A percentile compares a stretch with the other conserved stretches of the same genome.
Evolutionary conservation across 2,113 vertebrate genomes (phyloP).

Genomic region (Equus przewalskii): DNA sequence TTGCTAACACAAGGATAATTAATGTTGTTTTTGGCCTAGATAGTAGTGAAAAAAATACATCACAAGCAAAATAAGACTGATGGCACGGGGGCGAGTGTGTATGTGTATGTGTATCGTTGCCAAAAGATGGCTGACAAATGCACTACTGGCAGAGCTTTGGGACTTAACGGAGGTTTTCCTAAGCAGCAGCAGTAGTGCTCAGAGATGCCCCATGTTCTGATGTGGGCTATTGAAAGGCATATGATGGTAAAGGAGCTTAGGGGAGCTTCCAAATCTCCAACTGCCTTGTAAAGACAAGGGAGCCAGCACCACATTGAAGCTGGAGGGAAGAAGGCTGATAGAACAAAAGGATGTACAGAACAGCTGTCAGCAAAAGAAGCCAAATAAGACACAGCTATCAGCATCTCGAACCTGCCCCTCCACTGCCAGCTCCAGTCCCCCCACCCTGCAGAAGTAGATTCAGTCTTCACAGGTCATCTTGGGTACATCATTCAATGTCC

Average conservation of each 20-base stretch:
- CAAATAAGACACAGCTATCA: not conserved
- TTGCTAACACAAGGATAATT: constrained; percentile 41
- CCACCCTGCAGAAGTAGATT: not conserved
- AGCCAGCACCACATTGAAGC: not conserved
- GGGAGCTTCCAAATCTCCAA: not conserved
- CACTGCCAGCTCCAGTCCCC: not conserved
- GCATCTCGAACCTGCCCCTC: not conserved
- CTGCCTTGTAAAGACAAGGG: not conserved
- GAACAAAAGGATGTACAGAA: not conserved
- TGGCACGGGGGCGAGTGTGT: not conserved
- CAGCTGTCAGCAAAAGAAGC: not conserved
- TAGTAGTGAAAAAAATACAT: not conserved
- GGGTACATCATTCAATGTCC: not conserved
- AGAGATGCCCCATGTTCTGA: constrained; percentile 35
- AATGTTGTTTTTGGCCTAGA: constrained; percentile 49
- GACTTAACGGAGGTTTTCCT: constrained; percentile 27
- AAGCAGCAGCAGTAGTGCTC: constrained; percentile 46
- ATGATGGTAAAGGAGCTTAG: not conserved
- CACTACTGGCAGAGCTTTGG: constrained; percentile 37
- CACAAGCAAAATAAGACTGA: constrained; percentile 47
- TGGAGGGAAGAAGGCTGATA: constrained; percentile 35
- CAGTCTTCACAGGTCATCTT: not conserved
- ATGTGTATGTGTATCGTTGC: not conserved
- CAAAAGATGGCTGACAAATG: constrained; percentile 61
- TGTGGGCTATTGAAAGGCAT: not conserved